Conservation (phyloP, 2,113 vertebrate species). For the Cebus imitator region DNA sequence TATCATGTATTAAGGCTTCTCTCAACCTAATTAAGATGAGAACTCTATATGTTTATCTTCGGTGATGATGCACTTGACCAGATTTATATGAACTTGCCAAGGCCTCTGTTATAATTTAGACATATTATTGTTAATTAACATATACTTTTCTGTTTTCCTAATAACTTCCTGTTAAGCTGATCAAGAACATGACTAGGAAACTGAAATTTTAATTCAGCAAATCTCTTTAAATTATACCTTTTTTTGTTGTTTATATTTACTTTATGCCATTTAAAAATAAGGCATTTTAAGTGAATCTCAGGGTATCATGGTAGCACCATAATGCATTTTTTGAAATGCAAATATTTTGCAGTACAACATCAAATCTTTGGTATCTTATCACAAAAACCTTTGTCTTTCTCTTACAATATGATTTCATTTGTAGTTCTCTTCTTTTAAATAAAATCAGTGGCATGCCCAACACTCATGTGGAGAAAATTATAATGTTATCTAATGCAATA, state of each 20-base stretch:
- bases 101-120: not conserved
- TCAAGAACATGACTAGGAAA: conserved; percentile 6
- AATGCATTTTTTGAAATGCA: conserved; percentile 72
- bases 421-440: conserved; percentile 68
- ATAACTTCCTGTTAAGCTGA: not conserved
- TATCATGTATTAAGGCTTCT: not conserved
- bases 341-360: conserved; percentile 68
- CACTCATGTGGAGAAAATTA: conserved; percentile 54
- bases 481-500: conserved; percentile 63
- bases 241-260: not conserved
- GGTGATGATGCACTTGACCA: not conserved
- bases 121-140: not conserved
- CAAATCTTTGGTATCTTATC: conserved; percentile 63
- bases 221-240: not conserved
- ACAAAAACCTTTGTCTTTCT: conserved; percentile 71
- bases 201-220: not conserved
- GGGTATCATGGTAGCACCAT: not conserved
- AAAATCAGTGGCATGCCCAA: conserved; percentile 49
- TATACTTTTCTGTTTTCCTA: not conserved
- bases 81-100: not conserved
- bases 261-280: conserved; percentile 10
- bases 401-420: conserved; percentile 72
- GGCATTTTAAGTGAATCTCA: conserved; percentile 40
- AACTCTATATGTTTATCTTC: not conserved
- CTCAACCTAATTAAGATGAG: not conserved